Conservation (phyloP, 2,888 invertebrate genomes). For the Orthosia cruda region DNA sequence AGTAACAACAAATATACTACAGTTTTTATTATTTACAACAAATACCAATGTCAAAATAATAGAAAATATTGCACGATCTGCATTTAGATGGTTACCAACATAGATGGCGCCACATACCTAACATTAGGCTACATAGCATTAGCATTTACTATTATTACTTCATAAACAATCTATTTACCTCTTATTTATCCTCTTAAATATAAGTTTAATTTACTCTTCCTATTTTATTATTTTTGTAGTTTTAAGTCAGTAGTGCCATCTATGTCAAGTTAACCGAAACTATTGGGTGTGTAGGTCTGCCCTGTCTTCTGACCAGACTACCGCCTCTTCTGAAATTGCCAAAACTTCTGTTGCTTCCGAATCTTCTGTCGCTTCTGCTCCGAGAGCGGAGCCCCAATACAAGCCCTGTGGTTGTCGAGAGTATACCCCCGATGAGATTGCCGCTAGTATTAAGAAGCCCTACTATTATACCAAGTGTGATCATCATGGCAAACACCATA, state of each 20-base stretch:
- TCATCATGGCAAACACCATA: conserved; percentile 66
- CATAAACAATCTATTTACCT: not conserved
- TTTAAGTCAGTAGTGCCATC: conserved; percentile 35
- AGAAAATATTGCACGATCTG: no score
- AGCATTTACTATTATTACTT: not conserved
- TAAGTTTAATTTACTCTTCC: not conserved
- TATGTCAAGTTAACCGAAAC: conserved; percentile 13
- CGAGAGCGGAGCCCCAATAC: conserved; percentile 37
- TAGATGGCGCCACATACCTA: conserved; percentile 37
- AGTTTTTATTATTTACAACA: not conserved
- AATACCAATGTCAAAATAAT: not conserved
- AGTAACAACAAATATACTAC: conserved; percentile 20
- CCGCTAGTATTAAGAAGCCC: conserved; percentile 74
- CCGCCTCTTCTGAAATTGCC: conserved; percentile 6
- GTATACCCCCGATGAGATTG: conserved; percentile 67
- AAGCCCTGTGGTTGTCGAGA: conserved; percentile 70
- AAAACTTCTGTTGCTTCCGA: not conserved
- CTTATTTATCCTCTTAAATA: not conserved
- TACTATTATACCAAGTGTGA: conserved; percentile 75
- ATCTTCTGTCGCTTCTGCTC: not conserved
- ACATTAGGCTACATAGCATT: not conserved
- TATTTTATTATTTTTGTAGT: not conserved
- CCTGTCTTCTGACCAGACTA: not conserved
- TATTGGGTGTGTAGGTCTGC: conserved; percentile 55
- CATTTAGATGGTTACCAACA: not conserved